These are phyloP conservation scores for Myotis myotis DNA, from an alignment of 2,797 vertebrate genomes.

Conservation along the genomic window DNA sequence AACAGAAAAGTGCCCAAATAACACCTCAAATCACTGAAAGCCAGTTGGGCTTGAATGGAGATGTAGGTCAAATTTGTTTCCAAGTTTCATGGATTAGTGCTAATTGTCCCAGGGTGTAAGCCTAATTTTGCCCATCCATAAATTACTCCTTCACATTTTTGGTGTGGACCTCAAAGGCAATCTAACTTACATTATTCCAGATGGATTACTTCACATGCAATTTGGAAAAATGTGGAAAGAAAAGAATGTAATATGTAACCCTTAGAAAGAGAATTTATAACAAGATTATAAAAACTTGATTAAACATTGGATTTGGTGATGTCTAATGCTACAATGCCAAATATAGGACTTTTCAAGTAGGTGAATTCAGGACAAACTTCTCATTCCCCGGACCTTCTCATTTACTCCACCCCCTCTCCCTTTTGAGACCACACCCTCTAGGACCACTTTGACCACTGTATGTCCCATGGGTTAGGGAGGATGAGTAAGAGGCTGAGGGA, in stretches of 20 bases:
- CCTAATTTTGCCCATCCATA: conserved; percentile 63
- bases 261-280: conserved; percentile 16
- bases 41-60: conserved; percentile 51
- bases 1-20: conserved; percentile 39
- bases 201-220: conserved; percentile 48
- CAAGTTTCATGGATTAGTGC: conserved; percentile 65
- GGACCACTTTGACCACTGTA: not conserved
- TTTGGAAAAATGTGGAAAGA: conserved; percentile 7
- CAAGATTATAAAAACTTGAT: not conserved
- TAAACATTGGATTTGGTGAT: not conserved
- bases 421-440: not conserved
- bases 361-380: not conserved
- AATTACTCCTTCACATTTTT: conserved; percentile 54
- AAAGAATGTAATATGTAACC: conserved; percentile 3
- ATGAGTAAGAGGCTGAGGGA: not conserved
- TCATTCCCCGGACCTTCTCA: not conserved
- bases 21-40: conserved; percentile 55
- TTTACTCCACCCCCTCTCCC: not conserved
- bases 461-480: not conserved
- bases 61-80: conserved; percentile 57
- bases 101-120: conserved; percentile 58
- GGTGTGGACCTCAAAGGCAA: conserved; percentile 45
- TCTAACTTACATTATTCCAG: conserved; percentile 50
- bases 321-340: not conserved
- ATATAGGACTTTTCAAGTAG: not conserved